phyloP scores from a whole-genome alignment of 1,140 invertebrate species.

The Aphelenchoides fujianensis region DNA sequence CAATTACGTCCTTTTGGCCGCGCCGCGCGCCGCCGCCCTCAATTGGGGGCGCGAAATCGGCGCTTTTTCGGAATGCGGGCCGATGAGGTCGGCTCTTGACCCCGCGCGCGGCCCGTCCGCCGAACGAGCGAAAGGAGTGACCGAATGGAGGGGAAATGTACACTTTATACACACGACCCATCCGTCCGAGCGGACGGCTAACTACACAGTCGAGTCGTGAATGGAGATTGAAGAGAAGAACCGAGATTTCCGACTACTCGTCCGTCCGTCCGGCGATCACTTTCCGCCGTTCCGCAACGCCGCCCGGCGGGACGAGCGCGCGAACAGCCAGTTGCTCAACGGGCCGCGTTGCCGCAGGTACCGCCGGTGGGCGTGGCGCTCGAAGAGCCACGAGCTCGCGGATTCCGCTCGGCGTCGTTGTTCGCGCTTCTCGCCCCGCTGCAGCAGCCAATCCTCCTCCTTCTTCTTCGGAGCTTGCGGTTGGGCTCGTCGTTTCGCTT shows the following conservation, averaged over 20 bases:
- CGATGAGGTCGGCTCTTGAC: too few species aligned
- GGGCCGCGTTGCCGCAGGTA: not conserved
- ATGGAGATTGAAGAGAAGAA: not conserved
- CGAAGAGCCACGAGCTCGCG: not conserved
- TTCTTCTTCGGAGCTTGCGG: not conserved
- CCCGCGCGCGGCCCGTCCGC: too few species aligned
- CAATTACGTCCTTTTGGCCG: too few species aligned
- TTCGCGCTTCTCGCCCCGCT: not conserved
- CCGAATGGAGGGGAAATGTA: not conserved
- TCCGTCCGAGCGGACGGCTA: not conserved
- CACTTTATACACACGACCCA: not conserved
- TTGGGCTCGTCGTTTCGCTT: not conserved
- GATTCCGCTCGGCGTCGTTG: not conserved
- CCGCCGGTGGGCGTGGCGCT: not conserved
- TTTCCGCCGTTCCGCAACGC: not conserved
- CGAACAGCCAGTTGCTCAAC: slow-evolving; percentile 5
- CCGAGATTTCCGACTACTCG: not conserved
- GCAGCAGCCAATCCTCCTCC: not conserved
- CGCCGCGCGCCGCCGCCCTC: too few species aligned
- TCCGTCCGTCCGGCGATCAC: not conserved
- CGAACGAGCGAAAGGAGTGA: too few species aligned
- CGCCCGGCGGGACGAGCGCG: not conserved
- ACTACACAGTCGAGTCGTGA: not conserved
- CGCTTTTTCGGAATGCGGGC: too few species aligned
- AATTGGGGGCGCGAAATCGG: too few species aligned